Percentiles rank a stretch among this genome's conserved stretches.
Evolutionary conservation across 1,140 invertebrate species (phyloP).

Genomic region (Aphis craccivora): DNA sequence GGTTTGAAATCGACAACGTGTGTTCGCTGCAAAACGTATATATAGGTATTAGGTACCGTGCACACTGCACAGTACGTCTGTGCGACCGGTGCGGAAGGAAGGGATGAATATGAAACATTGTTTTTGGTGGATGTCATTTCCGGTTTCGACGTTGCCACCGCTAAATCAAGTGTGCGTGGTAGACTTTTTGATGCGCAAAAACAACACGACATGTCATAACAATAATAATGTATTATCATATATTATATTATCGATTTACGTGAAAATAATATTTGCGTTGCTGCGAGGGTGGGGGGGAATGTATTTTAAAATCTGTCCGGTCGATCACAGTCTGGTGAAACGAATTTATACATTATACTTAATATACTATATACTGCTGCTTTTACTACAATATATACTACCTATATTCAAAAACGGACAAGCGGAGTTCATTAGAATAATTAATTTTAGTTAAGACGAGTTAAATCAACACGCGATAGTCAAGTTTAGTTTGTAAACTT

Average conservation of each 20-base stretch:
- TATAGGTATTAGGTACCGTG: no score
- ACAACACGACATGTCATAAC: neutral
- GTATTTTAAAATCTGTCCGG: conserved; percentile 18
- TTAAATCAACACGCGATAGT: neutral
- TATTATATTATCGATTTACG: neutral
- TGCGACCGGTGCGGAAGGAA: neutral
- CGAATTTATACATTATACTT: neutral
- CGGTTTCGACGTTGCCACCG: neutral
- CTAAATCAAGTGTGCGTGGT: neutral
- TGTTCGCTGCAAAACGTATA: no score
- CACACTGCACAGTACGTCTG: neutral
- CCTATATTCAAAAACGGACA: neutral
- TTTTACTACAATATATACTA: neutral
- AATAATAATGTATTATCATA: neutral
- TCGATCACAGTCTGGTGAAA: neutral
- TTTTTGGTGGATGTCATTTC: conserved; percentile 31
- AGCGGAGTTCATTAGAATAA: neutral
- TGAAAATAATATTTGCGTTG: neutral
- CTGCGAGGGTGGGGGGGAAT: neutral
- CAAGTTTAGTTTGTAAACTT: neutral
- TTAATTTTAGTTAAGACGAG: neutral
- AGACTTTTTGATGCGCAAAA: neutral
- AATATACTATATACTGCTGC: neutral
- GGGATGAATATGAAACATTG: conserved; percentile 45
- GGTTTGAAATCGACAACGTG: neutral